phyloP scores from a whole-genome alignment of 2,888 invertebrate species.

The Meandrusa payeni region DNA sequence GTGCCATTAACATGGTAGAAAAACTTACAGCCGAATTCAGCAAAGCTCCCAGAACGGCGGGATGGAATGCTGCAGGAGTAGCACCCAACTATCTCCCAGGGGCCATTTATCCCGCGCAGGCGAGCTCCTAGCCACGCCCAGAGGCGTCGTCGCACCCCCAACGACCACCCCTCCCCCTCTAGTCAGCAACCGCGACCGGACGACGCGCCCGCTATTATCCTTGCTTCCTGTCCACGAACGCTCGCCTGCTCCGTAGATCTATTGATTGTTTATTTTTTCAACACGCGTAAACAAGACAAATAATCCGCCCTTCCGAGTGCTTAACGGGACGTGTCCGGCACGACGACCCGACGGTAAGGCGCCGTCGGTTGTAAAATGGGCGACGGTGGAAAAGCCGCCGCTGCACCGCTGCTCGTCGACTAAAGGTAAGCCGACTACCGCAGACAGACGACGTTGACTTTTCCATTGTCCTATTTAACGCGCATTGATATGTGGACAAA shows the following conservation, averaged over 20 bases:
- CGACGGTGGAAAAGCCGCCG: constrained; percentile 22
- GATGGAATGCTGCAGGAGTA: constrained; percentile 9
- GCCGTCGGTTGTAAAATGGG: constrained; percentile 35
- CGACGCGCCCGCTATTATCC: constrained; percentile 71
- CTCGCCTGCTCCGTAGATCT: constrained; percentile 68
- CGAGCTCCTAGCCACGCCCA: constrained; percentile 40
- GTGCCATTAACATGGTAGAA: neutral
- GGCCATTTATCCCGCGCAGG: constrained; percentile 45
- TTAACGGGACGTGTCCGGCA: constrained; percentile 44
- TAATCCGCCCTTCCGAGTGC: constrained; percentile 57
- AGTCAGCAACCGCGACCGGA: constrained; percentile 46
- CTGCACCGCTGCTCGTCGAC: constrained; percentile 35
- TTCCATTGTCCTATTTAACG: too few species aligned
- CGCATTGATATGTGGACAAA: too few species aligned
- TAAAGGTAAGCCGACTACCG: constrained; percentile 28
- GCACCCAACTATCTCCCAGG: constrained; percentile 26
- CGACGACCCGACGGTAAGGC: constrained; percentile 32
- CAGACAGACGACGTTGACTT: too few species aligned
- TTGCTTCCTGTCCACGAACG: constrained; percentile 76
- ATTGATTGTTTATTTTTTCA: constrained; percentile 77
- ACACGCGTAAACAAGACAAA: constrained; percentile 59
- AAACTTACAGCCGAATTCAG: neutral
- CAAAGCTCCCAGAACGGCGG: neutral
- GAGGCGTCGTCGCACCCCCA: constrained; percentile 40
- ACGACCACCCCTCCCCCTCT: constrained; percentile 40